Evolutionary conservation across 2,113 vertebrate genomes (phyloP), one percentile per base, ranked within the genome.

Genomic region (Burhinus oedicnemus): DNA sequence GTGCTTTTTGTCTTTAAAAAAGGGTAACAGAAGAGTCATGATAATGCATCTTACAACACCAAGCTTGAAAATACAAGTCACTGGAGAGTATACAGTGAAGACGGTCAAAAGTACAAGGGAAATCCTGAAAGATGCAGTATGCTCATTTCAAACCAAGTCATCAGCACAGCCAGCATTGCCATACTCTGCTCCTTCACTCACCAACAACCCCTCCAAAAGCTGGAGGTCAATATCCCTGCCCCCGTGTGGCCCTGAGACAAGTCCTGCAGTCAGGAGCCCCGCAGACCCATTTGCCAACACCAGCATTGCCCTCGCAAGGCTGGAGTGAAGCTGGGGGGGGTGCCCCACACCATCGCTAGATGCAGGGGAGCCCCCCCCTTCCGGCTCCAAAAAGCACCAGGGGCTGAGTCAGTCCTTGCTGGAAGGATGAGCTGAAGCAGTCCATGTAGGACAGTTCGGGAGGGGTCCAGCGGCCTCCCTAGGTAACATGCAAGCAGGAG

Each of bases 61-160:
- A 93, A 96, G 97, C 97, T 93, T 95, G 96, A 55, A 94, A 94
- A 92, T 95, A 97, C 93, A 94, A 82, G 76, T 96, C 97, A 97
- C 95, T 96, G 96, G 95, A 95, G 88, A 96, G 83, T 71, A 97
- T 93, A 97, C 94, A 98, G 95, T 95, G 97, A 97, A 96, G 90
- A 96, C 82, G 92, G 97, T 95, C 90, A 88, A 74, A 90, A 97
- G 75, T 93, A 97, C 93, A 91, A 60, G 89, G 90, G 49, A 92
- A 85, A 78, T 87, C 92, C 94, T 90, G 95, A 98, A 94, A 98
- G 96, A 94, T 91, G 91, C 95, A 96, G 95, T 90, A 93, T 89
- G 93, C 86, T 92, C 58, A 22, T 88, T 92, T 95, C 88, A 74
- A 66, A 82, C 83, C 83, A 83, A 69, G 40, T 21, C 57, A 57